Percentiles rank a stretch among this genome's conserved stretches.
Evolutionary conservation across 2,888 invertebrate species (phyloP).

Genomic region (Scotopteryx bipunctaria): DNA sequence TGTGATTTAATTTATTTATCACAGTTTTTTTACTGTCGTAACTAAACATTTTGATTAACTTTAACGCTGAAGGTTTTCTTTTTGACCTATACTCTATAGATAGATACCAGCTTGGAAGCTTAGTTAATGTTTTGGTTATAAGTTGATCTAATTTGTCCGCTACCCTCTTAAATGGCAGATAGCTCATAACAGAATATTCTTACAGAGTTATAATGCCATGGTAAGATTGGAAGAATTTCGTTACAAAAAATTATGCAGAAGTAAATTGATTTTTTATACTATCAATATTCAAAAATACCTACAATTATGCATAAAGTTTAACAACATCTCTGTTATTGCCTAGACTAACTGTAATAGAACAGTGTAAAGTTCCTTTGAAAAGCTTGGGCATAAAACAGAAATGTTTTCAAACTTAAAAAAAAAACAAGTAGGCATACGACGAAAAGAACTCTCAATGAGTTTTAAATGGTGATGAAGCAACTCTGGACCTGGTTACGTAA

Average conservation of each 20-base stretch:
- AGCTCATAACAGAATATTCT: too few species aligned
- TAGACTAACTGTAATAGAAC: too few species aligned
- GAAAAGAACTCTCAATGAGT: neutral
- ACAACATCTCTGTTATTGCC: neutral
- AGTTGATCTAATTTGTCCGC: neutral
- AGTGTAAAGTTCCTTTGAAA: too few species aligned
- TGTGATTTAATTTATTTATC: slow-evolving; percentile 62
- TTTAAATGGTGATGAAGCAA: slow-evolving; percentile 1
- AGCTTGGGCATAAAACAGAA: neutral
- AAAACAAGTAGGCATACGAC: neutral
- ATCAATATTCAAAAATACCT: neutral
- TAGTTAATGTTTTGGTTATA: slow-evolving; percentile 2
- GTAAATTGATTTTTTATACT: too few species aligned
- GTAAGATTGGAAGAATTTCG: too few species aligned
- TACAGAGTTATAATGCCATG: too few species aligned
- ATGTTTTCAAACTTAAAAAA: neutral
- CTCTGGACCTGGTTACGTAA: slow-evolving; percentile 13
- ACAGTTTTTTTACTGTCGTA: slow-evolving; percentile 73
- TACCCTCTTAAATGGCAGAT: neutral
- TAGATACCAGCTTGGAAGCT: slow-evolving; percentile 9
- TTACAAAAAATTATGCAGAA: too few species aligned
- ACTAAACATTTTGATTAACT: slow-evolving; percentile 78
- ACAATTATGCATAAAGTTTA: neutral
- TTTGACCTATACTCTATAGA: slow-evolving; percentile 30
- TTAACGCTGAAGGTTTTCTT: slow-evolving; percentile 56